Evolutionary conservation across 2,113 vertebrate genomes (phyloP), one percentile per base, ranked within the genome.

Genomic region (Piprites chloris): DNA sequence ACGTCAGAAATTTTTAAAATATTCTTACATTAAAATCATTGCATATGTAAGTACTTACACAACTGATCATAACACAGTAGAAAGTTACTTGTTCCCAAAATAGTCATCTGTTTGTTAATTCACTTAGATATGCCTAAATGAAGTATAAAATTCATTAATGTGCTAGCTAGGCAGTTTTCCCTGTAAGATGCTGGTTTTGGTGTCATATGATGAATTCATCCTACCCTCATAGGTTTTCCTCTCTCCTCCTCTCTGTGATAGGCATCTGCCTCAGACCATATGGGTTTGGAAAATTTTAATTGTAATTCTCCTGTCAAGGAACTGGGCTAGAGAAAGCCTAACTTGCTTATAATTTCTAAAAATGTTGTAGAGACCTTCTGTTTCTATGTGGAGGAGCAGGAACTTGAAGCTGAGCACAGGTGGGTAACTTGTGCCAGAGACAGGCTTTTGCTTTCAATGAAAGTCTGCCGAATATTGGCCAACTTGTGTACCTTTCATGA

Each of bases 391-490:
- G 82, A 95, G 85, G 63, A 91, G 59, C 85, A 58, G 85, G 78
- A 90, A 37, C 82, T 76, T 42, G 53, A 76, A 73, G 78, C 78
- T 72, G 27, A 61, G 78, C 66, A 37, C 62, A 66, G 49, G 71
- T 16, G 1, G 66, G 4, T 68, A 68, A 14, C 66, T 85, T 46
- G 82, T 96, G 95, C 92, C 92, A 96, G 82, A 71, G 94, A 91
- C 67, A 93, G 53, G n/a, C 78, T 94, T 96, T 85, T 91, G 95
- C 96, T 97, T 97, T 96, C 90, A 8, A 94, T 82, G 96, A 97
- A 96, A 95, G 49, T 88, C 90, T 95, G 85, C n/a, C 5, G 7
- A 85, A 35, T 92, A 76, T 88, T 85, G 94, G 92, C 94, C 90
- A 94, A 86, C 67, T 90, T 16, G 1, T 5, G 1, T 85, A 94